Base-by-base conservation (phyloP, 1,140 invertebrate genomes). In the Holotrichia oblita region DNA sequence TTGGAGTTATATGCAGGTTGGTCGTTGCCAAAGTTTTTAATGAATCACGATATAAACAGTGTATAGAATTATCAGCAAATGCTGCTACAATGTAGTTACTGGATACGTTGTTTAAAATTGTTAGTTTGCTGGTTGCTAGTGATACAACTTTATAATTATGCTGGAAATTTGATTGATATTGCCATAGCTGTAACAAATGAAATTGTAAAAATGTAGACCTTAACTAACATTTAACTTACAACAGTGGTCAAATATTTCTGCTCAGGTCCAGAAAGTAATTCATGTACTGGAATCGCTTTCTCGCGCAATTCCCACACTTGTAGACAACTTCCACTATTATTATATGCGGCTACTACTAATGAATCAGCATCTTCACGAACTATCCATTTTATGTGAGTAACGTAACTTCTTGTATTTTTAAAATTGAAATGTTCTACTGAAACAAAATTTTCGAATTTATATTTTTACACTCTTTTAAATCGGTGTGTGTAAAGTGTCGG, bases 231-330 rank as follows among this genome's bases (percentile, higher is more conserved):
- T 17, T 24, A 40, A 40, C 89, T 90, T 89, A 93, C 92, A 84
- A 94, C 90, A 83, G 91, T 93, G 87, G 92, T 93, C 83, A 91
- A 91, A 82, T 90, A 89, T 83, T 93, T 91, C 0, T 88, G 77
- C 48, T 88, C 83, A 55, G 88, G 87, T 40, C 85, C 84, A 24
- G 83, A 82, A 73, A 95, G 91, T 27, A 96, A 84, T 80, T 94
- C 93, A 86, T 97, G 94, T 0, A 97, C 90, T 0, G 91, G 91
- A 78, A 95, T 90, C 6, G 93, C 89, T 69, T 95, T 93, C 83
- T 97, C 94, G 6, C 92, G 89, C 6, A 97, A 87, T 83, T 96
- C 94, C 96, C 96, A 98, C 6, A 97, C 90, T 85, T 97, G 94
- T 14, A 97, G 89, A 64, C 93, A 91, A 83, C 93, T 93, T 14